Conservation (phyloP, 2,888 invertebrate genomes). For the Pherbina coryleti region DNA sequence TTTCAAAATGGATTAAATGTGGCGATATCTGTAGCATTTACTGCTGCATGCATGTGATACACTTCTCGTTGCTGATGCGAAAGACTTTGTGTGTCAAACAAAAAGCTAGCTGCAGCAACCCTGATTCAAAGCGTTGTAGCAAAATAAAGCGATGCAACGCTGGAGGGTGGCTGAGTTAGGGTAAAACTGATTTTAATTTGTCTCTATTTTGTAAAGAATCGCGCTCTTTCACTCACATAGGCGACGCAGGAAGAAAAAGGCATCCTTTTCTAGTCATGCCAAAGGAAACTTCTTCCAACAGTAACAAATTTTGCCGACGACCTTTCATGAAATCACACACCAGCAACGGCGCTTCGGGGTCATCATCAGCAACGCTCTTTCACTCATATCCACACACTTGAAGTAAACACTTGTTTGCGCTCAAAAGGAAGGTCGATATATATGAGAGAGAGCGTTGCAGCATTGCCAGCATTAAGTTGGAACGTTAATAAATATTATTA, state of each 20-base stretch:
- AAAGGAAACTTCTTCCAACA: background rate
- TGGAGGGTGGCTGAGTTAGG: background rate
- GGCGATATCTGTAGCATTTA: constrained; percentile 1
- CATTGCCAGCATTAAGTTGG: background rate
- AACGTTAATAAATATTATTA: too few relatives aligned
- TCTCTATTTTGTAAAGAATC: too few relatives aligned
- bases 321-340: background rate
- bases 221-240: too few relatives aligned
- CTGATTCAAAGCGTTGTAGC: constrained; percentile 8
- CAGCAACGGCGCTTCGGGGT: background rate
- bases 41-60: too few relatives aligned
- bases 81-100: background rate
- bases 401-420: constrained; percentile 32
- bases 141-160: background rate
- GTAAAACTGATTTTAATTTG: too few relatives aligned
- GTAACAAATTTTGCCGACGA: background rate
- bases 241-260: too few relatives aligned
- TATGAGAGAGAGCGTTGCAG: background rate
- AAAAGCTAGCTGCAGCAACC: constrained; percentile 1
- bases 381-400: background rate
- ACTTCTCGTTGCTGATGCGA: too few relatives aligned
- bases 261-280: background rate
- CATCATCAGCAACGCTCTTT: background rate
- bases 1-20: constrained; percentile 27
- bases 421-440: background rate